Percentiles rank a stretch among this genome's conserved stretches.
Evolutionary conservation across 2,113 vertebrate species (phyloP).

Genomic region (Heptranchias perlo): DNA sequence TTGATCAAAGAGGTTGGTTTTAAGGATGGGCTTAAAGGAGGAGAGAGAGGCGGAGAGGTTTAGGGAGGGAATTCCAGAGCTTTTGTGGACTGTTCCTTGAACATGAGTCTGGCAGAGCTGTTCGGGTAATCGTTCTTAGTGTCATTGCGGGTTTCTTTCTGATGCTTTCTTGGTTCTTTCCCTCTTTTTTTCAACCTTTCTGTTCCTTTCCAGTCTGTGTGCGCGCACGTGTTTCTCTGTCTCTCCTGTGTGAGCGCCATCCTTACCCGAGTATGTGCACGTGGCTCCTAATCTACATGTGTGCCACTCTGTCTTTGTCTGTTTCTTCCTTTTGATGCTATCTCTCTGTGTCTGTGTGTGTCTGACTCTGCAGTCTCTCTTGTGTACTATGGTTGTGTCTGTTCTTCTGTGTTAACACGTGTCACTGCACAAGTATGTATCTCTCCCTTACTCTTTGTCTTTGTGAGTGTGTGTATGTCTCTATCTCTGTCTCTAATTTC

Average conservation of each 20-base stretch:
- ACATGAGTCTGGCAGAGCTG: not conserved
- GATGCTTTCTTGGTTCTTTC: not conserved
- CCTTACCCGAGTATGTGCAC: not conserved
- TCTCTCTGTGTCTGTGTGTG: not conserved
- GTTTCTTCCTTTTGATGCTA: not conserved
- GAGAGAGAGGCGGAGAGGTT: not conserved
- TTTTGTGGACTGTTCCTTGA: not conserved
- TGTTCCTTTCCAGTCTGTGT: not conserved
- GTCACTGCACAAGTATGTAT: too few relatives aligned
- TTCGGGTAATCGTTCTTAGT: not conserved
- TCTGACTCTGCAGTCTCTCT: not conserved
- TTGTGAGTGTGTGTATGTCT: not conserved
- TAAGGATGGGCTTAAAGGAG: too few relatives aligned
- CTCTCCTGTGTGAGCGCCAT: not conserved
- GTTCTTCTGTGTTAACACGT: too few relatives aligned
- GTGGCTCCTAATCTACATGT: not conserved
- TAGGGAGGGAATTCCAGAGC: not conserved
- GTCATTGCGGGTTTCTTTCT: not conserved
- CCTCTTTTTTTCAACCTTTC: not conserved
- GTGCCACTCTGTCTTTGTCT: not conserved
- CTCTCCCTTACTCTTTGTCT: not conserved
- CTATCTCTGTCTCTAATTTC: not conserved
- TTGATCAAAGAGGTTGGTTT: not conserved
- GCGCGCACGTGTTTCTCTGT: too few relatives aligned
- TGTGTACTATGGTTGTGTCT: too few relatives aligned